Evolutionary conservation across 2,888 invertebrate species (phyloP).

Genomic region (Apamea monoglypha): DNA sequence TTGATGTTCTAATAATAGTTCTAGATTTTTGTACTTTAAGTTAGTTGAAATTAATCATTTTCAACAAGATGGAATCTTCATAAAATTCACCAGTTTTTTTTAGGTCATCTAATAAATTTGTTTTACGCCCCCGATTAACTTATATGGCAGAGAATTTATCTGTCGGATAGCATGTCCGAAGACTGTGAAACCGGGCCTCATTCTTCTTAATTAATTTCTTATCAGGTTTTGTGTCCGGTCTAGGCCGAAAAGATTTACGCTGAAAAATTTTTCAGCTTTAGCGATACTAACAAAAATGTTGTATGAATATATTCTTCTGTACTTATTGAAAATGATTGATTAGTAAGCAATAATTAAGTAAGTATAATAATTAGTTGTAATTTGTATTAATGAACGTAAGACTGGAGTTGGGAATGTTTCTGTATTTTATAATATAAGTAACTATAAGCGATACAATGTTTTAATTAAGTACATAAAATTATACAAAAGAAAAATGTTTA

Average conservation of each 20-base stretch:
- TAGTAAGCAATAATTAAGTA: slow-evolving; percentile 44
- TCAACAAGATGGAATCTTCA: slow-evolving; percentile 50
- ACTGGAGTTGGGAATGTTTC: slow-evolving; percentile 60
- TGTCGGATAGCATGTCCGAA: background rate
- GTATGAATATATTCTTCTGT: slow-evolving; percentile 3
- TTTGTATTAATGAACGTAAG: slow-evolving; percentile 58
- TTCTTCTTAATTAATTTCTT: background rate
- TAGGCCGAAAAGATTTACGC: background rate
- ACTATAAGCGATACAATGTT: slow-evolving; percentile 9
- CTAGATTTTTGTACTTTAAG: slow-evolving; percentile 3
- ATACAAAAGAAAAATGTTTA: background rate
- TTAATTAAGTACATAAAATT: background rate
- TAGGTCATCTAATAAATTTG: background rate
- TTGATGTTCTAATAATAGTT: slow-evolving; percentile 28
- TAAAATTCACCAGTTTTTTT: background rate
- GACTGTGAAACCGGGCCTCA: background rate
- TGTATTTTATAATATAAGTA: slow-evolving; percentile 34
- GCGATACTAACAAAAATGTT: background rate
- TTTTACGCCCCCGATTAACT: background rate
- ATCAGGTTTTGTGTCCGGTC: background rate
- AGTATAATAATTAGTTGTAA: slow-evolving; percentile 21
- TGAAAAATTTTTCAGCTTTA: background rate
- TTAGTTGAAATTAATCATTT: slow-evolving; percentile 65
- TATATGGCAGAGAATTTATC: background rate
- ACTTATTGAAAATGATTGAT: slow-evolving; percentile 72